Percentiles rank a stretch among this genome's conserved stretches.
phyloP scores from a whole-genome alignment of 2,888 invertebrate species.

The Zootermopsis nevadensis region DNA sequence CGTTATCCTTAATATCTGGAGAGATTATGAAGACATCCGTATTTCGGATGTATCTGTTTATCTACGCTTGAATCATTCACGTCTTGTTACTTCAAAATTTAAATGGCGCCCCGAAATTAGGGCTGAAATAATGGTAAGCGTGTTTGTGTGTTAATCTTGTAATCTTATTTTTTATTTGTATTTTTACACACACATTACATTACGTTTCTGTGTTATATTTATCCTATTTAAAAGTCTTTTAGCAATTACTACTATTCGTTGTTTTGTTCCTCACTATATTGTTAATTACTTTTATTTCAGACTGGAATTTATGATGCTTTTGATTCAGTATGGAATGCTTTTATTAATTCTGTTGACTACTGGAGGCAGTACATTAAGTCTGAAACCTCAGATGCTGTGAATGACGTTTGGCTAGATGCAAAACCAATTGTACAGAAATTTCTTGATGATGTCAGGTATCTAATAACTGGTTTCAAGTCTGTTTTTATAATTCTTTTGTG shows the following conservation, averaged over 20 bases:
- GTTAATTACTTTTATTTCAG: constrained; percentile 22
- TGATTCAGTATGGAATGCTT: constrained; percentile 24
- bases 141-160: not conserved
- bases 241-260: not conserved
- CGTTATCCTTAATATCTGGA: constrained; percentile 81
- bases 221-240: too few relatives aligned
- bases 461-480: constrained; percentile 49
- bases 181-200: too few relatives aligned
- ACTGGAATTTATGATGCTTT: constrained; percentile 36
- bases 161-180: not conserved
- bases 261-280: not conserved
- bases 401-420: constrained; percentile 80
- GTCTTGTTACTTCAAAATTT: constrained; percentile 81
- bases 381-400: constrained; percentile 75
- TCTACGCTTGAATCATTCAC: constrained; percentile 84
- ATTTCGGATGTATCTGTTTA: constrained; percentile 83
- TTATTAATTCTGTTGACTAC: constrained; percentile 64
- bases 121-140: constrained; percentile 57
- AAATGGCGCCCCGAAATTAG: constrained; percentile 83
- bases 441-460: constrained; percentile 75
- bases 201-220: too few relatives aligned
- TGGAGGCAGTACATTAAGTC: constrained; percentile 76
- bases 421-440: constrained; percentile 77
- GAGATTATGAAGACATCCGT: constrained; percentile 82
- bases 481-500: not conserved